Evolutionary conservation across 2,888 invertebrate genomes (phyloP), one percentile per base, ranked within the genome.

Genomic region (Criorhina ranunculi): DNA sequence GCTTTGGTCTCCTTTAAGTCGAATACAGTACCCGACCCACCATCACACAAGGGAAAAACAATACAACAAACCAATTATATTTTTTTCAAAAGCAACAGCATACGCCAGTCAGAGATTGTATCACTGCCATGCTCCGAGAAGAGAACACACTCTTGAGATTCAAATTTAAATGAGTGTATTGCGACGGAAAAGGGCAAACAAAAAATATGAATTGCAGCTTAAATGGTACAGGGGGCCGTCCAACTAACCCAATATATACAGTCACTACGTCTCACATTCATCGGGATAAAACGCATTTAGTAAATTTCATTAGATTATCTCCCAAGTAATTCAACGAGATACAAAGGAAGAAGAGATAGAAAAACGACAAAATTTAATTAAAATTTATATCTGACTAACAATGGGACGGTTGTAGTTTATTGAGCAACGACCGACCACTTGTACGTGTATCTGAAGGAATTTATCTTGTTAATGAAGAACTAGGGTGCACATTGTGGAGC

Each of bases 381-480:
- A 79, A 85, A 69, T 78, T 79, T 69, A 75, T 75, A 62, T 85
- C 62, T 70, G 75, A 79, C 60, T 64, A 69, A 85, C 79, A 85
- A 85, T 79, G 57, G 78, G 40, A 77, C 57, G 31, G 73, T 78
- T 82, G 78, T 83, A 62, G 60, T 78, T 78, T 75, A 80, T 73
- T 83, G 67, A 72, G 44, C 77, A 60, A 55, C 77, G 55, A 67
- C 59, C 77, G 46, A 67, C 59, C 40, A 77, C 73, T 75, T 69
- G 66, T 62, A 60, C 66, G 66, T 67, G 67, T 78, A 67, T 72
- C 73, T 72, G 37, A 85, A 75, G 83, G 83, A 85, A 85, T 85
- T 79, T 85, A 79, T 85, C 75, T 85, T 79, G 62, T 85, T 64
- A 79, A 75, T 75, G 75, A 75, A 79, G 75, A 85, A 69, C 75